Base-by-base conservation (phyloP, 2,113 vertebrate genomes). In the Petaurus breviceps region DNA sequence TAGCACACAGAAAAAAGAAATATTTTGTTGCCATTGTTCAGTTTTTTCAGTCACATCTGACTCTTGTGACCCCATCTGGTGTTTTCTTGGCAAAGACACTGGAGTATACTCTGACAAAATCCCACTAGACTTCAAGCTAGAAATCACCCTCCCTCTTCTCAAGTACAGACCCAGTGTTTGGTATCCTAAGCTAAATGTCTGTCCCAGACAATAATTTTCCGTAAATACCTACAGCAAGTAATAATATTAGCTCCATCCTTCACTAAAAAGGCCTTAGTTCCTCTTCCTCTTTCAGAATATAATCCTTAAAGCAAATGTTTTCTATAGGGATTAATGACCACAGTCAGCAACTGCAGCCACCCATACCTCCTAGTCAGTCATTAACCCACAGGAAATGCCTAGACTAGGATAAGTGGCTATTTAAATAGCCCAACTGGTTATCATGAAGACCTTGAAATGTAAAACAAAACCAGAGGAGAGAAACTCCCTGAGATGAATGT, bases 161-260 rank as follows among this genome's bases (percentile, higher is more conserved):
- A 92, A 93, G n/a, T 43, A n/a, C 16, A 84, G 6, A 23, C n/a
- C 26, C 57, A 68, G 37, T 9, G 68, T 84, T 23, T 84, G 68
- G 31, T 43, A 96, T 14, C 68, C 49, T 12, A 96, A 94, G n/a
- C 94, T 25, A 93, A 96, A 90, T 8, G n/a, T 57, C n/a, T 51
- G 47, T 55, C 14, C 46, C 53, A 84, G 51, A 96, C 49, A 51
- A 54, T 19, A 91, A 94, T 89, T 91, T 49, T 95, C 92, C 90
- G 92, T 94, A 91, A 92, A 95, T 16, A 53, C 49, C 90, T 37
- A 90, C 23, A 22, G 89, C 68, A 96, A 92, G 92, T 96, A 97
- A 97, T 46, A 97, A 97, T 46, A 93, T n/a, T 90, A 93, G 92
- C 43, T 43, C 54, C n/a, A 57, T 57, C 95, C 94, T 25, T 93